Base-by-base conservation (phyloP, 1,140 invertebrate genomes). In the Polypedilum pembai region DNA sequence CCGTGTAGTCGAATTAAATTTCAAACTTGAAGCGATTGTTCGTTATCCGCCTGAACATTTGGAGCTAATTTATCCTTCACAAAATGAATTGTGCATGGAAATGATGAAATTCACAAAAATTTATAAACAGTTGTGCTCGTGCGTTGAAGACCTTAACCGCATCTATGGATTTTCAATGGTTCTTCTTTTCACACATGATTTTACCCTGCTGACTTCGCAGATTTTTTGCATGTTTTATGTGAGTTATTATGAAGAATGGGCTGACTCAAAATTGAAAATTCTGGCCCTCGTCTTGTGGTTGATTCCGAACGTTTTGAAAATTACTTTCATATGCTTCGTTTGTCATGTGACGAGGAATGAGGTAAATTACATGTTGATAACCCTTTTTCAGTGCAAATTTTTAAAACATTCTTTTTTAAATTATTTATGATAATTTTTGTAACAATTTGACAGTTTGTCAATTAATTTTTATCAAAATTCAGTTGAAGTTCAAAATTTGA, bases 101-200 rank as follows among this genome's bases (percentile, higher is more conserved):
- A 18, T 69, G 65, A 69, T 69, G 65, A 18, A 69, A 69, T 69
- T 18, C 65, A 69, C 65, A 18, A n/a, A 18, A 21, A 18, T 69
- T 69, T 69, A 69, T 69, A n/a, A 18, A 10, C 17, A 18, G 7
- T 69, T 69, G 8, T 69, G 65, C 17, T 18, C 65, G 7, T 18
- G 65, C 20, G 65, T 69, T 69, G 65, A 18, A 3, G 65, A 69
- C 7, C 17, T 69, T 8, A 69, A 69, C 18, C 17, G 18, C 8
- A 69, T 69, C 18, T 69, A 18, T 21, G 65, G 65, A 20, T 69
- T 69, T 12, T 69, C 65, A 20, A 3, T 69, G 17, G 65, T 69
- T n/a, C 8, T 69, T n/a, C 15, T 20, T 69, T 69, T 69, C 17
- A 18, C 65, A 18, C 65, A 69, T 20, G 65, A 69, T 18, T 69